Conservation (phyloP, 2,888 invertebrate genomes). For the Lasioglossum lativentre region DNA sequence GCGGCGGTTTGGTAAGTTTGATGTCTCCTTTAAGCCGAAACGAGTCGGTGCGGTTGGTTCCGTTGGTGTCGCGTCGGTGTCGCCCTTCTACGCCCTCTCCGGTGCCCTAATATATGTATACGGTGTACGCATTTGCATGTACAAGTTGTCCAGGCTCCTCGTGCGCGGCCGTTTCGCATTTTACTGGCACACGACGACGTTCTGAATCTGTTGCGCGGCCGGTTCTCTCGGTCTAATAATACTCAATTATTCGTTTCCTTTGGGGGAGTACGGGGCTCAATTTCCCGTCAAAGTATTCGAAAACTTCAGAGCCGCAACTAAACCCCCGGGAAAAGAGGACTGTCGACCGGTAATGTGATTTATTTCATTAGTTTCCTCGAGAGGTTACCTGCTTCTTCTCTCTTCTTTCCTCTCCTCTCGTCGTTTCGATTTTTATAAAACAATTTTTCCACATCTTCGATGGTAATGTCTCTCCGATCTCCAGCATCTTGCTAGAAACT, state of each 20-base stretch:
- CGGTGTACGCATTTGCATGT: conserved; percentile 16
- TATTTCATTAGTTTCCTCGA: background rate
- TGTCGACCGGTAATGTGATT: background rate
- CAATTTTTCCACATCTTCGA: background rate
- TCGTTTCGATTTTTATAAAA: background rate
- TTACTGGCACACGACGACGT: conserved; percentile 10
- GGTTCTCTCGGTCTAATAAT: conserved; percentile 9
- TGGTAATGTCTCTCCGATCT: background rate
- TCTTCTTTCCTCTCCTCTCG: background rate
- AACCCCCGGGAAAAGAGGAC: too few relatives aligned
- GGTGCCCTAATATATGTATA: conserved; percentile 9
- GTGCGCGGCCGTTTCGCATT: conserved; percentile 2
- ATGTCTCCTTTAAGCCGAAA: conserved; percentile 21
- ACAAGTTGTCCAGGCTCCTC: conserved; percentile 23
- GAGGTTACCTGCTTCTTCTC: background rate
- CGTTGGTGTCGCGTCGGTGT: background rate
- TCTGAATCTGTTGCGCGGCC: conserved; percentile 23
- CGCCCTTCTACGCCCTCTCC: background rate
- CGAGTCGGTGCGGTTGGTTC: background rate
- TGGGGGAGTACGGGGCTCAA: background rate
- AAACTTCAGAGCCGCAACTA: background rate
- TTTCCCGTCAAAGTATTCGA: background rate
- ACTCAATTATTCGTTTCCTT: conserved; percentile 12
- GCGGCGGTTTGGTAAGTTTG: conserved; percentile 17
- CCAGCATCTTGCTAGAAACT: background rate